Percentiles rank a stretch among this genome's conserved stretches.
phyloP scores from a whole-genome alignment of 2,888 invertebrate species.

The Sesia apiformis region DNA sequence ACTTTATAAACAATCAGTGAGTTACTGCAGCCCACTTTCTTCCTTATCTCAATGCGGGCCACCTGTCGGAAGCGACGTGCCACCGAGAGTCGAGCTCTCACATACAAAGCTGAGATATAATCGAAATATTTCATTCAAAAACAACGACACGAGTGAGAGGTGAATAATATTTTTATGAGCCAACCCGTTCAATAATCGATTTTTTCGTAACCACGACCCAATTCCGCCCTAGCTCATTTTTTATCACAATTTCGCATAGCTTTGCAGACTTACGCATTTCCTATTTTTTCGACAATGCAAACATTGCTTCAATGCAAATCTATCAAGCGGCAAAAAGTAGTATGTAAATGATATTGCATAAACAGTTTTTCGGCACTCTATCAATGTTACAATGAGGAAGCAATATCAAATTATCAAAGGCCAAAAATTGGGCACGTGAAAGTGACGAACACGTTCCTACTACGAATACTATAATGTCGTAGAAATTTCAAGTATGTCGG shows the following conservation, averaged over 20 bases:
- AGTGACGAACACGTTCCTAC: neutral
- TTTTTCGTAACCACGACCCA: slow-evolving; percentile 15
- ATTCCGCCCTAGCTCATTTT: slow-evolving; percentile 14
- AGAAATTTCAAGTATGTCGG: neutral
- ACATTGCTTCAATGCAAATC: neutral
- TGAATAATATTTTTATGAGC: slow-evolving; percentile 13
- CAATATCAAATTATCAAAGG: neutral
- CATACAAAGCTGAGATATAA: slow-evolving; percentile 18
- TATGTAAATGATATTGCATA: slow-evolving; percentile 7
- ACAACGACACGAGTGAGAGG: slow-evolving; percentile 15
- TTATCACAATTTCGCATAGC: slow-evolving; percentile 8
- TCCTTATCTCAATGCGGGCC: slow-evolving; percentile 9
- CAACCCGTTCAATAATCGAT: slow-evolving; percentile 14
- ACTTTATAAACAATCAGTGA: slow-evolving; percentile 2
- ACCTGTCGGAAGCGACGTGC: slow-evolving; percentile 24
- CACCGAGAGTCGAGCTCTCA: slow-evolving; percentile 16
- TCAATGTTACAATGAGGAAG: slow-evolving; percentile 1
- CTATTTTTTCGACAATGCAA: neutral
- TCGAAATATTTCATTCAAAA: slow-evolving; percentile 17
- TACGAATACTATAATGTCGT: neutral
- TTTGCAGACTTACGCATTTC: slow-evolving; percentile 6
- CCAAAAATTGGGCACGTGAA: neutral
- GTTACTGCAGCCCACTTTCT: slow-evolving; percentile 6
- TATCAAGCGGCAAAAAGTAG: neutral
- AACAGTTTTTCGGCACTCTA: slow-evolving; percentile 5